These are phyloP conservation scores for Anthoscopus minutus DNA, from an alignment of 2,113 vertebrate species.

Conservation along the genomic window DNA sequence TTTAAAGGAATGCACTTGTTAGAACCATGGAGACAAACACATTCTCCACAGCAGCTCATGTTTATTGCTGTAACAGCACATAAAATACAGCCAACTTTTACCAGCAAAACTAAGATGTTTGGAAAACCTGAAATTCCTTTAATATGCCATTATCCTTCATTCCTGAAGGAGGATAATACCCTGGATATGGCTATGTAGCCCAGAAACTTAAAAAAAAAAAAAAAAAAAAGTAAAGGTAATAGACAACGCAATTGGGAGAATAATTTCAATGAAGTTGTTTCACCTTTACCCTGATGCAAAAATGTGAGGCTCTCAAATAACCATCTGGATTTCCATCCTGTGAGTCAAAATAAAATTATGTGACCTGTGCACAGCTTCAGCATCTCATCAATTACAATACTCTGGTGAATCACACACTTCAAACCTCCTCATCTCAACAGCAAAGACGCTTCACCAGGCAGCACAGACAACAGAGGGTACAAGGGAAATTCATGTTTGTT, in stretches of 20 bases:
- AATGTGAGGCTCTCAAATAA: neutral
- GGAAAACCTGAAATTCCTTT: neutral
- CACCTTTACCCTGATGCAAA: constrained; percentile 26
- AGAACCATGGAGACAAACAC: neutral
- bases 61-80: neutral
- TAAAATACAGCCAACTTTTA: neutral
- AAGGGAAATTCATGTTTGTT: neutral
- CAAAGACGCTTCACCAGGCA: neutral
- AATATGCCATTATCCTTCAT: neutral
- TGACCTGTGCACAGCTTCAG: neutral
- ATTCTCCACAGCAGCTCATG: neutral
- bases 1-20: neutral
- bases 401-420: neutral
- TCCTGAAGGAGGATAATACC: neutral
- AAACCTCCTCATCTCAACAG: neutral
- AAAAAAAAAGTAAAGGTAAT: neutral
- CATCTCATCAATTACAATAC: neutral
- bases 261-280: constrained; percentile 13
- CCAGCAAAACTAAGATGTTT: neutral
- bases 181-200: neutral
- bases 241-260: neutral
- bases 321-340: constrained; percentile 15
- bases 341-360: neutral
- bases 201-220: neutral
- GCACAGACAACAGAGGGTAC: neutral